Conservation (phyloP, 2,797 vertebrate genomes). For the Catharus ustulatus region DNA sequence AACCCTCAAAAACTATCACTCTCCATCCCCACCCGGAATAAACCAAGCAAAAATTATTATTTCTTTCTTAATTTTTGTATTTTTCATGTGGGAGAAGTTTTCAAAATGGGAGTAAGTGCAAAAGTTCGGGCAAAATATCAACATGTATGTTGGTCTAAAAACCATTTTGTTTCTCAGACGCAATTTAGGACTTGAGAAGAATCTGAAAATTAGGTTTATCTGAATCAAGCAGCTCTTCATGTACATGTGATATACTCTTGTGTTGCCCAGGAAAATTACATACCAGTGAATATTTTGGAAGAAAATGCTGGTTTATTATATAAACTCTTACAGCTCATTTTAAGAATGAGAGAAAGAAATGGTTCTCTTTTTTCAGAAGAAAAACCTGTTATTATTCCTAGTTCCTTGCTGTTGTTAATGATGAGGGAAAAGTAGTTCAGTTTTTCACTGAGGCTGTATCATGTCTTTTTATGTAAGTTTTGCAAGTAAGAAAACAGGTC, state of each 20-base stretch:
- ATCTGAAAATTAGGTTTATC: background rate
- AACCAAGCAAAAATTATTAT: background rate
- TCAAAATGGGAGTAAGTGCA: background rate
- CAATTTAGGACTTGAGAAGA: background rate
- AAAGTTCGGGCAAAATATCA: background rate
- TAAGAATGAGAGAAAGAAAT: background rate
- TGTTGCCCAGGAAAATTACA: background rate
- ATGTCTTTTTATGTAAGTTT: background rate
- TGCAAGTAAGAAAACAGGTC: background rate
- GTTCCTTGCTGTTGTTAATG: background rate
- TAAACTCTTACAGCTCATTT: background rate
- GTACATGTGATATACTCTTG: background rate
- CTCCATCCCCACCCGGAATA: background rate
- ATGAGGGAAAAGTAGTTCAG: background rate
- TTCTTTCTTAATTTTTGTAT: background rate
- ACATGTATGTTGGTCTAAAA: background rate
- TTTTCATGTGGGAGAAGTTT: background rate
- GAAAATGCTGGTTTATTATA: background rate
- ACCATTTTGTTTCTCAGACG: background rate
- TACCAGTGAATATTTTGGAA: background rate
- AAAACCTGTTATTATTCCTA: background rate
- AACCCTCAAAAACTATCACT: background rate
- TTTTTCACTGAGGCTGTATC: background rate
- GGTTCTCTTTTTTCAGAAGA: background rate
- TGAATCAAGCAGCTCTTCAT: background rate